These are phyloP conservation scores for Agapornis roseicollis DNA, from an alignment of 2,113 vertebrate species.

Conservation along the genomic window DNA sequence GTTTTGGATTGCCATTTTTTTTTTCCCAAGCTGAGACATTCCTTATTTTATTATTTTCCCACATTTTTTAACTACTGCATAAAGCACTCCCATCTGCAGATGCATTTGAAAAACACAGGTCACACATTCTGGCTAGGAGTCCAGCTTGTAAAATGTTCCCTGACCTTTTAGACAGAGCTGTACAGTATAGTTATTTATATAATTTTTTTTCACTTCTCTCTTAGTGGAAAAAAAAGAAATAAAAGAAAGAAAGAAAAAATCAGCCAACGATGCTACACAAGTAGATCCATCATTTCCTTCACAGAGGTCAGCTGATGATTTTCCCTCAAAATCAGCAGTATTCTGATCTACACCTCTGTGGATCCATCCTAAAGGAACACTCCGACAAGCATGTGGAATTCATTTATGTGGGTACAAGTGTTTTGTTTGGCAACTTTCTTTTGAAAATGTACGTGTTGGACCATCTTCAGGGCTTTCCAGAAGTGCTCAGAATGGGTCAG, in stretches of 20 bases:
- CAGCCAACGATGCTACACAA: neutral
- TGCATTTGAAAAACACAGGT: slow-evolving; percentile 4
- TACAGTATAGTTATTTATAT: slow-evolving; percentile 2
- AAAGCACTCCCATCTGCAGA: neutral
- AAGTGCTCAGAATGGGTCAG: neutral
- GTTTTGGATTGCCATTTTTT: neutral
- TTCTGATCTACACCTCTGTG: neutral
- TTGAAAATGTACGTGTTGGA: neutral
- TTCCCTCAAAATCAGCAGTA: neutral
- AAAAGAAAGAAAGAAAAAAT: too few relatives aligned
- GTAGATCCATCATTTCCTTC: neutral
- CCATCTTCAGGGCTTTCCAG: neutral
- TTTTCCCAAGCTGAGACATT: slow-evolving; percentile 67
- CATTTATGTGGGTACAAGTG: neutral
- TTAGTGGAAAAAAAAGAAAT: neutral
- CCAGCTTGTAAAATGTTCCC: neutral
- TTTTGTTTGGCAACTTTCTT: neutral
- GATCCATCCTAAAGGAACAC: neutral
- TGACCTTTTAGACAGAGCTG: neutral
- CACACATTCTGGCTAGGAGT: neutral
- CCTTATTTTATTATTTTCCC: slow-evolving; percentile 73
- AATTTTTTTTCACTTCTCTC: neutral
- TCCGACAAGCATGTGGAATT: neutral
- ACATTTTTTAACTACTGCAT: slow-evolving; percentile 61
- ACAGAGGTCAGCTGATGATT: neutral